Percentiles rank a stretch among this genome's conserved stretches.
Evolutionary conservation across 37 sponge, comb jelly and placozoan genomes (phyloP).

Genomic region (Chondrosia reniformis): DNA sequence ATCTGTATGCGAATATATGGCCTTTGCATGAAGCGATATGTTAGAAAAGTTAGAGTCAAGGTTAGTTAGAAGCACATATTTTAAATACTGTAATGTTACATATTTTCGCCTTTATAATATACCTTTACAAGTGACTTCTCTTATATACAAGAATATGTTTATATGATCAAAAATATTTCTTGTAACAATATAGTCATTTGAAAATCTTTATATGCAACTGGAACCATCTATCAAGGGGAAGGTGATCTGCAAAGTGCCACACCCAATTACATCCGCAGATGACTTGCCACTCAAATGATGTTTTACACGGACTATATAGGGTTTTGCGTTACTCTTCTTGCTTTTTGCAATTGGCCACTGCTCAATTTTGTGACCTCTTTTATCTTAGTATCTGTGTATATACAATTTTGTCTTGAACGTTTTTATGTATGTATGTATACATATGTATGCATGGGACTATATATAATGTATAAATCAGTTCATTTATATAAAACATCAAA

Average conservation of each 20-base stretch:
- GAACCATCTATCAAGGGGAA: no score
- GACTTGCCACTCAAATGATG: no score
- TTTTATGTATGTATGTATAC: background rate
- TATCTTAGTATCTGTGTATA: no score
- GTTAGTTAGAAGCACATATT: background rate
- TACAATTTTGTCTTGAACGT: no score
- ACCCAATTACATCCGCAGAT: no score
- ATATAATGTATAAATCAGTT: background rate
- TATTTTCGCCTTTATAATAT: background rate
- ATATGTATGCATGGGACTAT: background rate
- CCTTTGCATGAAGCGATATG: background rate
- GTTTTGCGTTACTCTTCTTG: no score
- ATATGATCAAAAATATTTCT: background rate
- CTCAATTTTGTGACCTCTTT: no score
- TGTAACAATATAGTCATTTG: background rate
- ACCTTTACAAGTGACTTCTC: no score
- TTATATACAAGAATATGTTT: no score
- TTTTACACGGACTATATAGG: no score
- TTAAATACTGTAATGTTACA: no score
- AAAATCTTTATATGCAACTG: background rate
- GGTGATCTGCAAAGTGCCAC: slow-evolving; percentile 10
- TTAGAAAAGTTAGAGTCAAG: background rate
- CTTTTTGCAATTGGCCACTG: no score
- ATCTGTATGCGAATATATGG: background rate
- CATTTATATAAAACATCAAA: background rate